Base-by-base conservation (phyloP, 2,888 invertebrate genomes). In the Flabesymbios commensalis region DNA sequence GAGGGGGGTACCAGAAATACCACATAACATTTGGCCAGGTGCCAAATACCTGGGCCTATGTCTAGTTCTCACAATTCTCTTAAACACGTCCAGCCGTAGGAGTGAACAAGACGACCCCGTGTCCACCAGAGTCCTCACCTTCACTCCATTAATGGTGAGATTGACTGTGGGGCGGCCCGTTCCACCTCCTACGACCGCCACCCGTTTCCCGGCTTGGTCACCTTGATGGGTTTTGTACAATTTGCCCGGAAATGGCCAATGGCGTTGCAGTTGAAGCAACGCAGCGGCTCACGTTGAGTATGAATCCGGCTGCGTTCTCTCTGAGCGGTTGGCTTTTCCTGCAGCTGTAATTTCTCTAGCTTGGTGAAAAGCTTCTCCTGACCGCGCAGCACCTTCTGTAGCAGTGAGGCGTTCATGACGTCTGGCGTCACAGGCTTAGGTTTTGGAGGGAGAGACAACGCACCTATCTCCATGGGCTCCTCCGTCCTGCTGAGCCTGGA, bases 81-180 rank as follows among this genome's bases (percentile, higher is more conserved):
- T 28, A 5, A 43, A 43, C 5, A 5, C n/a, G n/a, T 43, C 43
- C 5, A 4, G 42, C n/a, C 43, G 55, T 28, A 55, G 43, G 28
- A 55, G 55, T 5, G 22, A 43, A 5, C 55, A 26, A 5, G 28
- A 41, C 42, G 55, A 41, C 28, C 55, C 55, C 4, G 55, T 55
- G 43, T 55, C 55, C 5, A 55, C 43, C 17, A 55, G 43, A 4
- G 55, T 22, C 4, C 5, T 5, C 26, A 55, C 29, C n/a, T 55
- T 43, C 5, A 55, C 24, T n/a, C 43, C 41, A 55, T 22, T 5
- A 22, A 28, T 14, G 5, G 24, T 49, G 14, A 53, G 24, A 19
- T 36, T 36, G 19, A 53, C 39, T 7, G 39, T 32, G 4, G 53
- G 36, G 36, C 53, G 53, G 17, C 32, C 53, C 7, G 36, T 7